phyloP scores from a whole-genome alignment of 2,888 invertebrate species.

The Heliconius ethilla region DNA sequence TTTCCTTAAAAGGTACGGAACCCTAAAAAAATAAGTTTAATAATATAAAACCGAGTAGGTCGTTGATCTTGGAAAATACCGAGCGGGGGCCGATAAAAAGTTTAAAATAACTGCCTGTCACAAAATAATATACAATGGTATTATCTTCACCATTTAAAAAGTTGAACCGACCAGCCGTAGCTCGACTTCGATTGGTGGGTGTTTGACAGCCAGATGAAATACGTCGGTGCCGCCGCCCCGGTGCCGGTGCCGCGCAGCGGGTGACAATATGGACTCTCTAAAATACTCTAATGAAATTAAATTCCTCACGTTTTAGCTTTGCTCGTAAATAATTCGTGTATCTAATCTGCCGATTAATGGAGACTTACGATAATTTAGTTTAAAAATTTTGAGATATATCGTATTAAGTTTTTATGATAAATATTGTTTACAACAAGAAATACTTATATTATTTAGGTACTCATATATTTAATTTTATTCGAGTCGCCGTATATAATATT shows the following conservation, averaged over 20 bases:
- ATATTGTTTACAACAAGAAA: too few species aligned
- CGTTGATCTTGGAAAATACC: constrained; percentile 66
- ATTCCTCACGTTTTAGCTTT: constrained; percentile 79
- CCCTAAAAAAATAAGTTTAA: constrained; percentile 26
- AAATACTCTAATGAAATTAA: constrained; percentile 81
- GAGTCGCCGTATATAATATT: too few species aligned
- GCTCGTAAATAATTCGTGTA: constrained; percentile 78
- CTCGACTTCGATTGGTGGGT: constrained; percentile 68
- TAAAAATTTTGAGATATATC: constrained; percentile 14
- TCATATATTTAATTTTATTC: too few species aligned
- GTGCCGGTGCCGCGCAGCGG: constrained; percentile 67
- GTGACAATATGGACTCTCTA: constrained; percentile 78
- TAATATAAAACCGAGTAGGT: constrained; percentile 39
- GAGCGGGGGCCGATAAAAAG: constrained; percentile 73
- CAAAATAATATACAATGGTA: constrained; percentile 81
- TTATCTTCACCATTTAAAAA: constrained; percentile 81
- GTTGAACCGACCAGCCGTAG: constrained; percentile 62
- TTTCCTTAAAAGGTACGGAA: too few species aligned
- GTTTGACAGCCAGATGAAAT: constrained; percentile 79
- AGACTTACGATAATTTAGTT: constrained; percentile 60
- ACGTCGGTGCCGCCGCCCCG: constrained; percentile 65
- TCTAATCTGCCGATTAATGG: constrained; percentile 81
- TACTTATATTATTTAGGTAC: too few species aligned
- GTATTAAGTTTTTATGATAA: not conserved
- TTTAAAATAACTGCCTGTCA: constrained; percentile 80